Conservation (phyloP, 35 echinoderm and acorn worm species). For the Heliocidaris erythrogramma region DNA sequence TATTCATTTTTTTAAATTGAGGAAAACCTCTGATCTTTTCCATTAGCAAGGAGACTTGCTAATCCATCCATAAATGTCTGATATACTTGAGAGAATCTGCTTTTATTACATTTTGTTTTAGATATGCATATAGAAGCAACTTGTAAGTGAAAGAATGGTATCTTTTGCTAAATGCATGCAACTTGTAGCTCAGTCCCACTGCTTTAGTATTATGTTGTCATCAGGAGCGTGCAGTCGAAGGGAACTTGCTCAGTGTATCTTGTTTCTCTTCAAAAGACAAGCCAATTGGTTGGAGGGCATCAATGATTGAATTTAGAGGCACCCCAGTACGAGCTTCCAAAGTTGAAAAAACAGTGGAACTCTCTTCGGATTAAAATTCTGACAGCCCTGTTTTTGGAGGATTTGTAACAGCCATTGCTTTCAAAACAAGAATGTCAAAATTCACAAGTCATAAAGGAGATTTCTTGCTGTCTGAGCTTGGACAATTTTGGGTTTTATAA, state of each 20-base stretch:
- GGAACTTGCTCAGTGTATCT: not conserved
- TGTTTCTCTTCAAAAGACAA: not conserved
- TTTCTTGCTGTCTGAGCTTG: not conserved
- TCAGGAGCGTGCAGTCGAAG: not conserved
- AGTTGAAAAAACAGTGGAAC: not conserved
- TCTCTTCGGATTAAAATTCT: constrained; percentile 12
- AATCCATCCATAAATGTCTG: too few relatives aligned
- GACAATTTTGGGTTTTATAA: not conserved
- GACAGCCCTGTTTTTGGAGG: not conserved
- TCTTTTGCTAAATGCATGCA: too few relatives aligned
- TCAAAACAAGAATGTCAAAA: constrained; percentile 18
- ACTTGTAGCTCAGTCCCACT: too few relatives aligned
- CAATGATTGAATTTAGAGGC: constrained; percentile 12
- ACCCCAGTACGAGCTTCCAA: constrained; percentile 7
- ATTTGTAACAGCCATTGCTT: constrained; percentile 17
- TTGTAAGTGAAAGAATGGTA: too few relatives aligned
- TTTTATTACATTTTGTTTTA: too few relatives aligned
- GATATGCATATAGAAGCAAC: too few relatives aligned
- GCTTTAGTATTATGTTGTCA: not conserved
- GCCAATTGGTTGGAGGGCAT: not conserved
- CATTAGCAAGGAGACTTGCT: too few relatives aligned
- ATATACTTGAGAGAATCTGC: too few relatives aligned
- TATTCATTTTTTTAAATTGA: too few relatives aligned
- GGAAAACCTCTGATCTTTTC: too few relatives aligned
- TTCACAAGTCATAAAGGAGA: not conserved